Conservation (phyloP, 53 echinoderm and acorn worm genomes). For the Actinopyga echinites region DNA sequence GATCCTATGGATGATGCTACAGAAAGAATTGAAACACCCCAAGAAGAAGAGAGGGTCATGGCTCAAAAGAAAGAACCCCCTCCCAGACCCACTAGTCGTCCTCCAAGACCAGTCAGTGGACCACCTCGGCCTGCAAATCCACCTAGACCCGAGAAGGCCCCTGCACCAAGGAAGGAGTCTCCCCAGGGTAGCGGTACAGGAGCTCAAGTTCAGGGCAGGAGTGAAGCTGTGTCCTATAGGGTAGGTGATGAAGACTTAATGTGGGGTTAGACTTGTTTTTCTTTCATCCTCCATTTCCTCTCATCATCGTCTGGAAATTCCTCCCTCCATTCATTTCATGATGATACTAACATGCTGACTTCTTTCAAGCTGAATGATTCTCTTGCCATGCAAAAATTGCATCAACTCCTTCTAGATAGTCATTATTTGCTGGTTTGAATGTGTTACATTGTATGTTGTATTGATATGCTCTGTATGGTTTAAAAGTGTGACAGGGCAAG, state of each 20-base stretch:
- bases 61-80: slow-evolving; percentile 46
- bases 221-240: neutral
- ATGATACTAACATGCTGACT: too few species aligned
- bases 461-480: too few species aligned
- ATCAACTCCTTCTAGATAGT: too few species aligned
- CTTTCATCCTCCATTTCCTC: too few species aligned
- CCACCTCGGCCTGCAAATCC: slow-evolving; percentile 59
- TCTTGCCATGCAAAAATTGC: too few species aligned
- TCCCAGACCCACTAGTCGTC: slow-evolving; percentile 63
- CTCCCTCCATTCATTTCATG: too few species aligned
- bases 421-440: too few species aligned
- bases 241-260: slow-evolving; percentile 43
- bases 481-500: too few species aligned
- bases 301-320: too few species aligned
- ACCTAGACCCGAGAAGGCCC: slow-evolving; percentile 4
- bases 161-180: neutral
- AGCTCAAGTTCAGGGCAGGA: neutral
- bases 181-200: neutral
- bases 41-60: neutral
- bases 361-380: too few species aligned
- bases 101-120: slow-evolving; percentile 59
- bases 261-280: slow-evolving; percentile 1
- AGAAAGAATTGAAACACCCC: neutral
- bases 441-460: too few species aligned
- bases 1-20: neutral